Conservation (phyloP, 2,888 invertebrate species). For the Phalangium opilio region DNA sequence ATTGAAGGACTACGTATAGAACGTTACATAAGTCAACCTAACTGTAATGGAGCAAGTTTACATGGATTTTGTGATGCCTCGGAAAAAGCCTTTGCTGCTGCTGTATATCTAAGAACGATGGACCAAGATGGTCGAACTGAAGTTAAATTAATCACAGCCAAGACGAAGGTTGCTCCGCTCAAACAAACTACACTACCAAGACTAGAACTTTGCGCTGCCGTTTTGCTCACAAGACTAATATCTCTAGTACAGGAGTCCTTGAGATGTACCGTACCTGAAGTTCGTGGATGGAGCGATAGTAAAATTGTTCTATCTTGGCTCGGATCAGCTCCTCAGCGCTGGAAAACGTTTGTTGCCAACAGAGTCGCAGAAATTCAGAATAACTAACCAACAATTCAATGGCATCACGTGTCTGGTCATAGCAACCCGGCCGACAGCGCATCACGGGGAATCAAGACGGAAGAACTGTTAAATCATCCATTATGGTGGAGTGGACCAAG, state of each 20-base stretch:
- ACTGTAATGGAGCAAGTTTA: too few species aligned
- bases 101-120: too few species aligned
- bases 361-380: constrained; percentile 20
- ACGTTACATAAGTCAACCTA: too few species aligned
- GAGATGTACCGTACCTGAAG: background rate
- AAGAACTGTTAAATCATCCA: constrained; percentile 7
- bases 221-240: constrained; percentile 3
- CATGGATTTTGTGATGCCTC: too few species aligned
- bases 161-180: too few species aligned
- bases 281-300: constrained; percentile 16
- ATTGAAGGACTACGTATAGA: too few species aligned
- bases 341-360: constrained; percentile 23
- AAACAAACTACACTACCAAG: constrained; percentile 19
- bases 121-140: too few species aligned
- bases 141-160: too few species aligned
- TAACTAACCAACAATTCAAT: constrained; percentile 10
- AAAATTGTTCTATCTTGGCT: constrained; percentile 20
- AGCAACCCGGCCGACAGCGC: constrained; percentile 26
- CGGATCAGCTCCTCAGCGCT: constrained; percentile 10
- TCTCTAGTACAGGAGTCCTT: constrained; percentile 1
- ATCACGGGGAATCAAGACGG: constrained; percentile 17
- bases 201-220: constrained; percentile 18
- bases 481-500: constrained; percentile 18
- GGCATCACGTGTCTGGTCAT: constrained; percentile 13
- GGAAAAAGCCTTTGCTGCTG: too few species aligned